Percentiles rank a stretch among this genome's conserved stretches.
Conservation (phyloP, 2,113 vertebrate species). For the Ammospiza nelsoni region DNA sequence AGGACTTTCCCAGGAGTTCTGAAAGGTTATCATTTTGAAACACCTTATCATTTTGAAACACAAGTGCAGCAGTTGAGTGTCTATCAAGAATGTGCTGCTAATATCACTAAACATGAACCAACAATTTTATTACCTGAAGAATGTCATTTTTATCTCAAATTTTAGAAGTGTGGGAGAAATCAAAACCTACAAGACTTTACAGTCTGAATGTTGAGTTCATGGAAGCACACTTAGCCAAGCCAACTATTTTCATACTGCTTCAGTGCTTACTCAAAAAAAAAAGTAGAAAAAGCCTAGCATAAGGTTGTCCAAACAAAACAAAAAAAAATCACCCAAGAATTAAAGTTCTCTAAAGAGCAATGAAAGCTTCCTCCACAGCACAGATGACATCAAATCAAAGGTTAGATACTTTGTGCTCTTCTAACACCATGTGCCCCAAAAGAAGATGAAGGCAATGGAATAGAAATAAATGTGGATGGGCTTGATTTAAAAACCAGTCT, state of each 20-base stretch:
- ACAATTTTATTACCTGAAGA: neutral
- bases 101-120: neutral
- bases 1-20: neutral
- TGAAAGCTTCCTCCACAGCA: neutral
- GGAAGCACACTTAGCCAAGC: neutral
- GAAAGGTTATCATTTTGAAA: neutral
- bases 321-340: neutral
- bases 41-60: neutral
- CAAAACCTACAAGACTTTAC: neutral
- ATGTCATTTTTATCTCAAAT: neutral
- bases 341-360: neutral
- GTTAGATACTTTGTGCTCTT: neutral
- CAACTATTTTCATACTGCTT: neutral
- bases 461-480: neutral
- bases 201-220: neutral
- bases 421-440: neutral
- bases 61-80: neutral
- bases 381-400: neutral
- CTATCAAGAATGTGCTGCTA: neutral
- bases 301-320: neutral
- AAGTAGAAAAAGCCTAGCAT: neutral
- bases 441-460: neutral
- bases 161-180: neutral
- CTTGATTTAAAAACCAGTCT: neutral
- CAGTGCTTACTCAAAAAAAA: neutral